A percentile compares a stretch with the other conserved stretches of the same genome.
These are phyloP conservation scores for Ceyx cyanopectus DNA, from an alignment of 2,113 vertebrate species.

Conservation along the genomic window DNA sequence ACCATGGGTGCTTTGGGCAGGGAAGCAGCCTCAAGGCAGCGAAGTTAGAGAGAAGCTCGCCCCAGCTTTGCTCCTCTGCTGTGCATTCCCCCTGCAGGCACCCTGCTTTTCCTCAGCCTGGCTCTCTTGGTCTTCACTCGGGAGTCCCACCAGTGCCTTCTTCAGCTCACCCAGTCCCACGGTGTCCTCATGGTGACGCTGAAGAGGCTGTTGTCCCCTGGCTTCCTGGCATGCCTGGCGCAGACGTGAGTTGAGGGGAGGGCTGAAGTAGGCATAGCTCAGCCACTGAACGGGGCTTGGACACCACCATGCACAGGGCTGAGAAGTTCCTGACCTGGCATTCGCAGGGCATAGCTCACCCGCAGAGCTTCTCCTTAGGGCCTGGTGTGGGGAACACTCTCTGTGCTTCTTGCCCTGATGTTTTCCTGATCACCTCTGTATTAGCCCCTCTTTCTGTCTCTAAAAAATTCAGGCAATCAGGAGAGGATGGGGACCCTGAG, in stretches of 20 bases:
- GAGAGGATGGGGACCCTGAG: conserved; percentile 44
- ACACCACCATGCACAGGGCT: accelerated
- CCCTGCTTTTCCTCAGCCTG: conserved; percentile 74
- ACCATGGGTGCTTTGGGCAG: neutral
- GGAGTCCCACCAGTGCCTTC: conserved; percentile 73
- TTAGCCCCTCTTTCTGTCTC: neutral
- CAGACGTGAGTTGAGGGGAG: conserved; percentile 73
- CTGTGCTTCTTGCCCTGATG: neutral
- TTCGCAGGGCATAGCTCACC: neutral
- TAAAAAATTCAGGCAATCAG: conserved; percentile 54
- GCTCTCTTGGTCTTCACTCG: conserved; percentile 66
- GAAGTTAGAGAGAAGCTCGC: neutral
- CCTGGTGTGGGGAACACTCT: neutral
- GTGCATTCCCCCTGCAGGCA: conserved; percentile 58
- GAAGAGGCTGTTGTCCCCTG: conserved; percentile 71
- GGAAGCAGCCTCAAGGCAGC: neutral
- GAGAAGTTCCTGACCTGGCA: neutral
- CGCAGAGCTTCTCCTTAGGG: neutral
- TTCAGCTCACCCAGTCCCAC: conserved; percentile 64
- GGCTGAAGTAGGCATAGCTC: neutral
- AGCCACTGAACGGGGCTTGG: neutral
- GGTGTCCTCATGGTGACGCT: conserved; percentile 69
- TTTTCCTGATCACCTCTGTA: neutral
- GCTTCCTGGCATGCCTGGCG: conserved; percentile 72
- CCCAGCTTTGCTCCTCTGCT: neutral